Conservation (phyloP, 2,888 invertebrate species). For the Ashinkailepas kermadecensis region DNA sequence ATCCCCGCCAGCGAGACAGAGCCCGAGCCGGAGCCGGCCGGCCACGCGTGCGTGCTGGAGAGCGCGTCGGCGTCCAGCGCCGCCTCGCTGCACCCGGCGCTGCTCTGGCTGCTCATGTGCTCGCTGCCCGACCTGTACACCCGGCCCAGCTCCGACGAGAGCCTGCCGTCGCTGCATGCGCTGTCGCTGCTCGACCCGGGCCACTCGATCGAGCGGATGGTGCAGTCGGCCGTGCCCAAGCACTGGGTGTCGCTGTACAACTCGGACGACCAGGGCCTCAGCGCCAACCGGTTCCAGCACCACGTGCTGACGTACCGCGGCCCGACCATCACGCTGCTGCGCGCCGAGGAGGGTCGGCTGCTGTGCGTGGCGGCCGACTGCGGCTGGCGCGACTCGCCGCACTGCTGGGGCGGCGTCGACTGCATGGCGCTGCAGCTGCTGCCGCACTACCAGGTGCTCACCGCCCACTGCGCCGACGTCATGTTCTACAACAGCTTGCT, state of each 20-base stretch:
- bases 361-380: conserved; percentile 66
- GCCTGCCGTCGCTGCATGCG: conserved; percentile 18
- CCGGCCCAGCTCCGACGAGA: conserved; percentile 1
- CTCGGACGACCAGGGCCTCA: conserved; percentile 76
- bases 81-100: conserved; percentile 33
- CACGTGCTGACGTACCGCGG: conserved; percentile 71
- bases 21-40: background rate
- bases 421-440: conserved; percentile 66
- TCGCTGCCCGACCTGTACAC: conserved; percentile 39
- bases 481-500: conserved; percentile 74
- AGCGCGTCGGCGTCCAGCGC: conserved; percentile 25
- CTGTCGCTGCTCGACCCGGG: conserved; percentile 39
- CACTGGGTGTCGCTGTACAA: conserved; percentile 81
- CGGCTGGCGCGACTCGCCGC: conserved; percentile 80
- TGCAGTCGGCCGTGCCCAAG: conserved; percentile 45
- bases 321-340: conserved; percentile 50
- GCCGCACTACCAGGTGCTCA: conserved; percentile 44
- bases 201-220: conserved; percentile 50
- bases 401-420: conserved; percentile 76
- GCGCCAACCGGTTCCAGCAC: conserved; percentile 77
- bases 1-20: background rate
- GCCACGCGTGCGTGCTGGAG: conserved; percentile 32
- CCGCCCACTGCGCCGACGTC: conserved; percentile 42
- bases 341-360: conserved; percentile 54
- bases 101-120: conserved; percentile 40